Evolutionary conservation across 2,113 vertebrate genomes (phyloP).

Genomic region (Aramus guarauna): DNA sequence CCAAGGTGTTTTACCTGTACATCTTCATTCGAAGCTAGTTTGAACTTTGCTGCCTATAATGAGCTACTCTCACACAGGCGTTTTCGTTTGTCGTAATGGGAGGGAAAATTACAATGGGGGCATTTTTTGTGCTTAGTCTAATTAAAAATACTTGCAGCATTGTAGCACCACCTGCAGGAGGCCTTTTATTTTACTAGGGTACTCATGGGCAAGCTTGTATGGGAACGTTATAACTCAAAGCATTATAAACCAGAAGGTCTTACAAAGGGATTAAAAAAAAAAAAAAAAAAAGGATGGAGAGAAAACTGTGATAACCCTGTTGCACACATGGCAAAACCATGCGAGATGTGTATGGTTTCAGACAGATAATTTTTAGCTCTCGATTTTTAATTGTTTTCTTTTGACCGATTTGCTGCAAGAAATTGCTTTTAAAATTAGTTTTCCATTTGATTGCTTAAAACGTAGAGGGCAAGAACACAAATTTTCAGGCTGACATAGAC

Average conservation of each 20-base stretch:
- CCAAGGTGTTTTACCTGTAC: neutral
- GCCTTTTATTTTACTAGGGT: constrained; percentile 25
- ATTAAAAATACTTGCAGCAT: constrained; percentile 63
- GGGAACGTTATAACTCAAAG: neutral
- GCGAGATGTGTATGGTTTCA: neutral
- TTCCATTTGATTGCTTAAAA: neutral
- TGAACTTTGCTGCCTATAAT: neutral
- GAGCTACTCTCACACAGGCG: neutral
- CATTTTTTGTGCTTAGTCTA: neutral
- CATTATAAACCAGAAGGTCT: neutral
- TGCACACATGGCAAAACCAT: neutral
- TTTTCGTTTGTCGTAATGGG: neutral
- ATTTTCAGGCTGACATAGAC: neutral
- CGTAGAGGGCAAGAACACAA: neutral
- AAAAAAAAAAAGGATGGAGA: neutral
- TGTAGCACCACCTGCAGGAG: constrained; percentile 80
- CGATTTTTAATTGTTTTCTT: neutral
- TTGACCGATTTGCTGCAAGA: neutral
- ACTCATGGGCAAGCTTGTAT: neutral
- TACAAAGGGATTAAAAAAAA: neutral
- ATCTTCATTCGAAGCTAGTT: neutral
- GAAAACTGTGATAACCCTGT: neutral
- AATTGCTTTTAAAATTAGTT: neutral
- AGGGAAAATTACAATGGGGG: constrained; percentile 41
- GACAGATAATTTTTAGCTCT: neutral